These are phyloP conservation scores for Drosophila pseudotakahashii DNA, from an alignment of 2,888 invertebrate genomes.

Conservation along the genomic window DNA sequence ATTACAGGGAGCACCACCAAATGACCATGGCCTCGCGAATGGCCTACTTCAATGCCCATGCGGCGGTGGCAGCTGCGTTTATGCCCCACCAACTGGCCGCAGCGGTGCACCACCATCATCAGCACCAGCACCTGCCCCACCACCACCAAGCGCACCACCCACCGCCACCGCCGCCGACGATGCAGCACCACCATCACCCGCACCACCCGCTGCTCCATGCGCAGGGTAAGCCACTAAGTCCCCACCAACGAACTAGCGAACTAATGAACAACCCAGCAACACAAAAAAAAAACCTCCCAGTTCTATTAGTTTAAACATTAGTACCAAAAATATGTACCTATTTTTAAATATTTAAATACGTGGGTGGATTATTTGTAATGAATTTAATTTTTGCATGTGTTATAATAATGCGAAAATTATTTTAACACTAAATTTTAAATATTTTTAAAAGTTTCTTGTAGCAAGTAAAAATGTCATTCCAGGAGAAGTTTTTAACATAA, in stretches of 20 bases:
- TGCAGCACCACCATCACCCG: constrained; percentile 44
- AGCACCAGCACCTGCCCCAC: constrained; percentile 49
- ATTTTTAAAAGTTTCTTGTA: too few species aligned
- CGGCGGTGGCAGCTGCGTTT: constrained; percentile 95
- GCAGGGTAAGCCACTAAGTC: constrained; percentile 80
- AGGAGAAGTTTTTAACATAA: too few species aligned
- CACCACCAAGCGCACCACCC: constrained; percentile 21
- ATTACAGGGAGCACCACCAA: constrained; percentile 67
- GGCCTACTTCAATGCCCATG: constrained; percentile 96
- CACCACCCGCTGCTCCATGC: constrained; percentile 84
- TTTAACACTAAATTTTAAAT: too few species aligned
- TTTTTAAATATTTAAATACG: too few species aligned
- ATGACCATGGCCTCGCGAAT: constrained; percentile 88
- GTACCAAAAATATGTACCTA: too few species aligned
- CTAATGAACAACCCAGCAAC: neutral
- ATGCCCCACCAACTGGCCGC: constrained; percentile 89
- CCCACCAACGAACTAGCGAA: neutral
- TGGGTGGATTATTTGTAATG: too few species aligned
- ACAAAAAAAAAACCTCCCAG: neutral
- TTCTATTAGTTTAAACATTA: too few species aligned
- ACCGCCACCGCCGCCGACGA: constrained; percentile 33
- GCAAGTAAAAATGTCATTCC: too few species aligned
- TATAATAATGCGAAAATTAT: too few species aligned
- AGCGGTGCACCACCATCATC: constrained; percentile 70
- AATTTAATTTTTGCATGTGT: too few species aligned